Evolutionary conservation across 1,140 invertebrate species (phyloP).

Genomic region (Phymorhynchus buccinoides): DNA sequence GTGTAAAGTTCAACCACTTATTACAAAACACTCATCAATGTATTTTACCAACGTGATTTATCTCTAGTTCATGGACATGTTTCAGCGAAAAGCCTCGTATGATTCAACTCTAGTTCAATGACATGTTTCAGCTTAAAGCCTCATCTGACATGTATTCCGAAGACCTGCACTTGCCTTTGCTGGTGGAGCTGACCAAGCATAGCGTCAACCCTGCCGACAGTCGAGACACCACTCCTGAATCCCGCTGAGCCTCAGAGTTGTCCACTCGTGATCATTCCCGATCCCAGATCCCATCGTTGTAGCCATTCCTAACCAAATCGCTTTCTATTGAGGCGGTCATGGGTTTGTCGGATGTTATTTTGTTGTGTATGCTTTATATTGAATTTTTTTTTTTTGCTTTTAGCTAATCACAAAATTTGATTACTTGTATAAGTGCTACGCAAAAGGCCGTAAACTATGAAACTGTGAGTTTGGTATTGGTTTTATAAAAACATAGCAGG

Average conservation of each 20-base stretch:
- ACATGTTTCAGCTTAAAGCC: conserved; percentile 28
- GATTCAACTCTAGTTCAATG: no score
- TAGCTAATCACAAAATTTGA: background rate
- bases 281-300: background rate
- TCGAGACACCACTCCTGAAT: conserved; percentile 34
- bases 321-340: background rate
- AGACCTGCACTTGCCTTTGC: conserved; percentile 29
- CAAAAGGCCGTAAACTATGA: no score
- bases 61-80: no score
- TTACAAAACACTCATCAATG: no score
- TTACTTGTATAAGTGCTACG: no score
- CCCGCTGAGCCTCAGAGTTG: background rate
- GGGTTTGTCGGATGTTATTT: background rate
- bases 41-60: no score
- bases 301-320: background rate
- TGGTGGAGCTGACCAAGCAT: background rate
- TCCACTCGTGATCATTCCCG: background rate
- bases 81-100: no score
- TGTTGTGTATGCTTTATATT: background rate
- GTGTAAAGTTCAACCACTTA: no score
- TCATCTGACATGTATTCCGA: background rate
- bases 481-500: no score
- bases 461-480: no score
- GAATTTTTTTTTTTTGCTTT: background rate
- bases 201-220: background rate